Conservation (phyloP, 2,113 vertebrate species). For the Aleadryas rufinucha region DNA sequence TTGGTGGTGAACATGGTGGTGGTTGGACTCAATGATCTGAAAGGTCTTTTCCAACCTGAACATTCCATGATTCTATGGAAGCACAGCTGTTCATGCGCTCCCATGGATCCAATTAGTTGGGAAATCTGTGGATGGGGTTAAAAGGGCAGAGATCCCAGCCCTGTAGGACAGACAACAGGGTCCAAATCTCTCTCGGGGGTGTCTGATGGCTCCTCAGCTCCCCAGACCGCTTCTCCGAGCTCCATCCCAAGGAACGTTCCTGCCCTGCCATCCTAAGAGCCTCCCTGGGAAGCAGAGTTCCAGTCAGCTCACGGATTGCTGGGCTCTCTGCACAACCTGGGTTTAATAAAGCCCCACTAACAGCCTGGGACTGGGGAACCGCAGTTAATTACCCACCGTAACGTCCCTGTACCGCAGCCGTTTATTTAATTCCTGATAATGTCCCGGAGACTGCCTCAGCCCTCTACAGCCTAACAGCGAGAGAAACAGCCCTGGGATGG, state of each 20-base stretch:
- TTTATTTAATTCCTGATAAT: not conserved
- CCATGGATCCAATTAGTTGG: not conserved
- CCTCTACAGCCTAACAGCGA: not conserved
- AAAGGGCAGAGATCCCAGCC: not conserved
- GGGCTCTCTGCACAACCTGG: conserved; percentile 49
- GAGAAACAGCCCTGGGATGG: not conserved
- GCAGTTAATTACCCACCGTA: not conserved
- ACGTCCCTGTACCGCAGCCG: not conserved
- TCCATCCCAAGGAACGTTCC: not conserved
- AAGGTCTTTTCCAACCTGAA: not conserved
- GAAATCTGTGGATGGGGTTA: not conserved
- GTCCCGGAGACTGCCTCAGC: not conserved
- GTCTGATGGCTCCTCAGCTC: not conserved
- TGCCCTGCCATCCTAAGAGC: conserved; percentile 33
- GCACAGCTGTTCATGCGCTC: fast-evolving
- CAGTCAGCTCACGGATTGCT: conserved; percentile 37
- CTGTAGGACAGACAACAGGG: not conserved
- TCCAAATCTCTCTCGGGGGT: not conserved
- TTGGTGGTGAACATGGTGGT: fast-evolving
- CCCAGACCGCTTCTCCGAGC: not conserved
- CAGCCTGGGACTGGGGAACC: conserved; percentile 27
- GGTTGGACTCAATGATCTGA: fast-evolving
- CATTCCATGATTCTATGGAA: not conserved
- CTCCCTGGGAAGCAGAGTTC: conserved; percentile 30
- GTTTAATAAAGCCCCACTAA: conserved; percentile 61